These are phyloP conservation scores for Hirudinaria manillensis DNA, from an alignment of 2,888 invertebrate genomes.

Conservation along the genomic window DNA sequence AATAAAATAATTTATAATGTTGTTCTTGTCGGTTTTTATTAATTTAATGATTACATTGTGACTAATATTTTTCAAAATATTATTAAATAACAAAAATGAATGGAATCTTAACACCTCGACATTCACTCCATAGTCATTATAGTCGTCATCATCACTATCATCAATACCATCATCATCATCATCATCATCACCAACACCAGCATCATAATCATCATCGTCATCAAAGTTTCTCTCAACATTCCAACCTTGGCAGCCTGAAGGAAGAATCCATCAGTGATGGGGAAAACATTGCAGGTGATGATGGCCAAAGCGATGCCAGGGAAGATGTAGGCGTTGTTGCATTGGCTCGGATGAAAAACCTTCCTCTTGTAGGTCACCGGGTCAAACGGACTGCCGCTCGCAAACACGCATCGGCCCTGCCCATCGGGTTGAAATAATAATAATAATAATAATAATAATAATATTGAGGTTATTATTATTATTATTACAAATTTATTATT, in stretches of 20 bases:
- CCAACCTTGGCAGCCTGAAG: conserved; percentile 78
- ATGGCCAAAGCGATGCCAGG: conserved; percentile 88
- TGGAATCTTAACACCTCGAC: background rate
- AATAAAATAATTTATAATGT: too few relatives aligned
- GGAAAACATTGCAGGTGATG: conserved; percentile 83
- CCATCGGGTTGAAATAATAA: background rate
- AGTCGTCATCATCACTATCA: background rate
- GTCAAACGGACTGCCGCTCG: conserved; percentile 91
- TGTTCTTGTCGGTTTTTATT: background rate
- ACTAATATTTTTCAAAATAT: background rate
- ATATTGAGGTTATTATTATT: too few relatives aligned
- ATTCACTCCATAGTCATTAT: background rate
- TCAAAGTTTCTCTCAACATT: background rate
- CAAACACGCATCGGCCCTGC: conserved; percentile 77
- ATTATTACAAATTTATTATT: background rate
- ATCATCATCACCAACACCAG: background rate
- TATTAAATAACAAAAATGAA: background rate
- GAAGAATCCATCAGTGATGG: conserved; percentile 88
- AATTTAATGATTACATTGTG: background rate
- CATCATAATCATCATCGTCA: conserved; percentile 16
- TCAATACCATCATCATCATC: conserved; percentile 6
- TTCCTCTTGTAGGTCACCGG: conserved; percentile 73
- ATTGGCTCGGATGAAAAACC: conserved; percentile 83
- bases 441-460: background rate
- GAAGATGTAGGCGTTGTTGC: conserved; percentile 59